Base-by-base conservation (phyloP, 2,797 vertebrate genomes). In the Spondyliosoma cantharus region DNA sequence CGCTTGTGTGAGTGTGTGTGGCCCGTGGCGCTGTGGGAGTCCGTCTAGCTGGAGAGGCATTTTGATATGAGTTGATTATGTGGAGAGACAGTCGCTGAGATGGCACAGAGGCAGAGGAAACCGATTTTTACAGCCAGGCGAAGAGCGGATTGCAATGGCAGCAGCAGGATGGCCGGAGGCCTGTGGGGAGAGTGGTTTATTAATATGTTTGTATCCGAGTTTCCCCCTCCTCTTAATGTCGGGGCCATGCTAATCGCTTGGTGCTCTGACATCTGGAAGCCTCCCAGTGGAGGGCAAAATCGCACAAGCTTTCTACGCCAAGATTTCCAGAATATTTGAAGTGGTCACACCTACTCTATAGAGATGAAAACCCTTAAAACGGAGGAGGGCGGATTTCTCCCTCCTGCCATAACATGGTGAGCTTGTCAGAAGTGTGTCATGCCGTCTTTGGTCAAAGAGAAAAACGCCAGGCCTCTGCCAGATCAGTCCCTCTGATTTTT, bases 251-350 rank as follows among this genome's bases (percentile, higher is more conserved):
- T 95, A 94, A 95, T 94, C 87, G 87, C 88, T 92, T 83, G 89
- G 87, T 93, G 88, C 88, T 88, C 82, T 90, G 89, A 93, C 89
- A 93, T 94, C 94, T 93, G 81, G 87, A 93, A 90, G 91, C 79
- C 92, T 92, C 90, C 89, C 86, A 85, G 87, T 84, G 80, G 90
- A 90, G 78, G 81, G 82, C 72, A 90, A 93, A 46, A 93, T 89
- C 70, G 78, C 78, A 77, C 75, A 63, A 80, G 82, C 87, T 89
- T 89, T 93, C 75, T 79, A 82, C 52, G 79, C 78, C 50, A 29
- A 83, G 58, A 87, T 84, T 86, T 86, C 46, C 37, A 45, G 71
- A 90, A 91, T 91, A 87, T 94, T 92, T 94, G 86, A 94, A 92
- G 92, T 91, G 91, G 93, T 93, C 93, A 93, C 91, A 90, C 80